phyloP scores from a whole-genome alignment of 2,888 invertebrate species.

The Embidobia sp. region DNA sequence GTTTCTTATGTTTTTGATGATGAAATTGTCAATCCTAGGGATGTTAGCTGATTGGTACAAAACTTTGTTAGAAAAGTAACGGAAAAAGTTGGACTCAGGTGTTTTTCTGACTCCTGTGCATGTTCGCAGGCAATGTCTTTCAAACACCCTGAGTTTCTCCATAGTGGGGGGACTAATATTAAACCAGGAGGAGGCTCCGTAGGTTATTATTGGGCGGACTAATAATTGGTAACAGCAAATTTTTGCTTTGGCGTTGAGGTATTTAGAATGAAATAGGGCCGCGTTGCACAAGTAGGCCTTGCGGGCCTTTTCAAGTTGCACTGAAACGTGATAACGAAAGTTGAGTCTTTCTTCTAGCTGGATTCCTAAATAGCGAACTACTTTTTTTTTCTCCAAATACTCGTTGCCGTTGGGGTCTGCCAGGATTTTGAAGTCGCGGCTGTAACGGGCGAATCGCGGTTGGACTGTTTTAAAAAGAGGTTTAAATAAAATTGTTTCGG shows the following conservation, averaged over 20 bases:
- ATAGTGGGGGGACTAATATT: slow-evolving; percentile 16
- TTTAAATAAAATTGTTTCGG: neutral
- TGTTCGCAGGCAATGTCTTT: neutral
- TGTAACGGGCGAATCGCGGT: too few species aligned
- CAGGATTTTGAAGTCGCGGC: too few species aligned
- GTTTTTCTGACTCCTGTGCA: slow-evolving; percentile 1
- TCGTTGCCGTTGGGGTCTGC: too few species aligned
- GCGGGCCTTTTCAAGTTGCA: neutral
- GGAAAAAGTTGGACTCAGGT: neutral
- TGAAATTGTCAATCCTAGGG: slow-evolving; percentile 3
- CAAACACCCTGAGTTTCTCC: slow-evolving; percentile 18
- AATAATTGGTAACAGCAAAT: slow-evolving; percentile 2
- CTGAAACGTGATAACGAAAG: neutral
- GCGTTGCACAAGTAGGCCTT: neutral
- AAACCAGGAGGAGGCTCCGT: slow-evolving; percentile 13
- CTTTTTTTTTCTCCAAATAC: too few species aligned
- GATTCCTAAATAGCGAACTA: neutral
- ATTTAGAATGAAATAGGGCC: neutral
- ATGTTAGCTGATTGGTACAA: slow-evolving; percentile 1
- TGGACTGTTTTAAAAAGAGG: neutral
- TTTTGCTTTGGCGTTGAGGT: neutral
- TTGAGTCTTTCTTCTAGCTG: neutral
- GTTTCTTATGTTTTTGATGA: slow-evolving; percentile 1
- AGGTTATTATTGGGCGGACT: slow-evolving; percentile 16
- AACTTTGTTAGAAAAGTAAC: neutral